Evolutionary conservation across 2,888 invertebrate species (phyloP).

Genomic region (Troglohyphantes excavatus): DNA sequence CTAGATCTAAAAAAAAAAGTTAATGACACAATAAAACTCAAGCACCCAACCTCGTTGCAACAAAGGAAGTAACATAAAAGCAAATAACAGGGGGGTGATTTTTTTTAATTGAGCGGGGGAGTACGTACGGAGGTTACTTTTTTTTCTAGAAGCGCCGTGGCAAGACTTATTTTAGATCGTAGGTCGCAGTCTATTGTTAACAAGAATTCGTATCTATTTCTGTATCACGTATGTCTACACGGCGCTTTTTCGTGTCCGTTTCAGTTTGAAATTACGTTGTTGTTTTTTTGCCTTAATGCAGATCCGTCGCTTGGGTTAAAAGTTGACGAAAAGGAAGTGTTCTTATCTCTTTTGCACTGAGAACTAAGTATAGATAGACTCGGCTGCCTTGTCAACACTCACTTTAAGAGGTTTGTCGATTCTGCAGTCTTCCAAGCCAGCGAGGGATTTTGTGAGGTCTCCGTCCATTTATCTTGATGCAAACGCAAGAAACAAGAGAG

Average conservation of each 20-base stretch:
- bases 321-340: conserved; percentile 28
- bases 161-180: conserved; percentile 63
- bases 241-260: conserved; percentile 14
- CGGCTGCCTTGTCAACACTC: conserved; percentile 2
- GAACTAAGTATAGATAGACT: conserved; percentile 1
- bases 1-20: not conserved
- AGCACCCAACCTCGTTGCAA: conserved; percentile 1
- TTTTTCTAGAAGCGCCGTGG: conserved; percentile 8
- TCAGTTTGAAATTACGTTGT: conserved; percentile 27
- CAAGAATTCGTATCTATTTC: conserved; percentile 72
- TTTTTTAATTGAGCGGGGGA: conserved; percentile 49
- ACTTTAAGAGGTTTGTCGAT: not conserved
- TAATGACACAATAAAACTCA: not conserved
- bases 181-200: conserved; percentile 65
- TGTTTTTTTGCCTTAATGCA: conserved; percentile 10
- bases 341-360: conserved; percentile 30
- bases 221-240: conserved; percentile 37
- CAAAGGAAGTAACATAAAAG: conserved; percentile 2
- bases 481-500: not conserved
- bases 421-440: not conserved
- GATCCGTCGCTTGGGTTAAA: conserved; percentile 10
- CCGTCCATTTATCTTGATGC: not conserved
- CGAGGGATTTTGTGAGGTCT: not conserved
- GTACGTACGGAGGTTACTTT: conserved; percentile 17
- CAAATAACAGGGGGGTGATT: not conserved